Percentiles rank a stretch among this genome's conserved stretches.
Evolutionary conservation across 2,113 vertebrate genomes (phyloP).

Genomic region (Marmota monax): DNA sequence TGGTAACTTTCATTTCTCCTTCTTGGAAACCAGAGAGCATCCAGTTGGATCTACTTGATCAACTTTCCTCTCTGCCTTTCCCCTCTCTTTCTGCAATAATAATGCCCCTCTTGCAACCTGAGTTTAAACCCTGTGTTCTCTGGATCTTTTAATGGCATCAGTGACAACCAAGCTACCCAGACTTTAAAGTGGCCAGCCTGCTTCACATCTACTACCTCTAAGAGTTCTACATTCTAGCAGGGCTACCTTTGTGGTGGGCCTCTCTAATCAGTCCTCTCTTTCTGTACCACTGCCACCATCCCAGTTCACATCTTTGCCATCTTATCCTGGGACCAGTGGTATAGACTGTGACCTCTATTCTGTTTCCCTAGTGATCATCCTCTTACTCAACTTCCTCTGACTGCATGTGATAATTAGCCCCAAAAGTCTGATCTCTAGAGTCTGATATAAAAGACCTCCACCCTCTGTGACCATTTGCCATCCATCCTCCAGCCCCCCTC

Average conservation of each 20-base stretch:
- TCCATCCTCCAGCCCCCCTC: neutral
- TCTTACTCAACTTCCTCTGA: neutral
- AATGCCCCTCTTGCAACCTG: neutral
- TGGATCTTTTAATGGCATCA: neutral
- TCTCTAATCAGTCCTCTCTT: neutral
- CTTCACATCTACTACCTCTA: neutral
- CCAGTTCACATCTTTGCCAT: neutral
- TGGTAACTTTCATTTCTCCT: neutral
- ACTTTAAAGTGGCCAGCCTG: too few relatives aligned
- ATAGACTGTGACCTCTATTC: neutral
- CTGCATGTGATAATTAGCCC: neutral
- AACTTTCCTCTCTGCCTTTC: neutral
- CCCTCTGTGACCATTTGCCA: fast-evolving
- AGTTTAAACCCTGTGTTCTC: neutral
- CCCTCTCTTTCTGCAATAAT: neutral
- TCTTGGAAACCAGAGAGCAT: neutral
- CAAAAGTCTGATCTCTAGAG: neutral
- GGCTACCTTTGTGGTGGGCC: neutral
- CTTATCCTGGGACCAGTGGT: neutral
- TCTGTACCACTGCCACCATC: neutral
- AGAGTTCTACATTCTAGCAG: neutral
- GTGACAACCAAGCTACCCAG: neutral
- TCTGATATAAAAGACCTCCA: neutral
- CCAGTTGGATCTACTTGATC: neutral
- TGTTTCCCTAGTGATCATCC: neutral